phyloP scores from a whole-genome alignment of 1,140 invertebrate genomes.

The Trachymyrmex septentrionalis region DNA sequence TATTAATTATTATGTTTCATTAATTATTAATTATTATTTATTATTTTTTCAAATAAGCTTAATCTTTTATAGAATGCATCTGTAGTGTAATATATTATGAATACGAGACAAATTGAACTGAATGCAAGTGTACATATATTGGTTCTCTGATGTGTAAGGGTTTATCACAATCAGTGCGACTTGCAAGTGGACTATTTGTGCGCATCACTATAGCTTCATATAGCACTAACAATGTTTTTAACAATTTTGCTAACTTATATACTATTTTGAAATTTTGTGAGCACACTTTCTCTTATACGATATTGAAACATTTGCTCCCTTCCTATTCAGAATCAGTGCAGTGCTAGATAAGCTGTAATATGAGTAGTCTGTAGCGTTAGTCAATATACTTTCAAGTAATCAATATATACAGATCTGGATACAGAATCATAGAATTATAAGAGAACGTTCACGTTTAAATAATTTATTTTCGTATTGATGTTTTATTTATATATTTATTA shows the following conservation, averaged over 20 bases:
- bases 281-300: slow-evolving; percentile 56
- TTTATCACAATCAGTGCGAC: slow-evolving; percentile 62
- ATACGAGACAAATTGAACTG: slow-evolving; percentile 21
- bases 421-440: slow-evolving; percentile 6
- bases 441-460: neutral
- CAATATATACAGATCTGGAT: neutral
- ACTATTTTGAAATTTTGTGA: slow-evolving; percentile 65
- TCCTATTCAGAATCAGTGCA: slow-evolving; percentile 41
- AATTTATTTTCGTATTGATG: neutral
- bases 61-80: neutral
- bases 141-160: slow-evolving; percentile 63
- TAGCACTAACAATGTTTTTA: slow-evolving; percentile 75
- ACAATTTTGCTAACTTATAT: slow-evolving; percentile 73
- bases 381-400: slow-evolving; percentile 33
- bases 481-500: neutral
- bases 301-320: slow-evolving; percentile 57
- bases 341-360: slow-evolving; percentile 61
- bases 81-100: neutral
- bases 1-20: neutral
- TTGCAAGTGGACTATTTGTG: slow-evolving; percentile 66
- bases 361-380: slow-evolving; percentile 20
- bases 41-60: neutral
- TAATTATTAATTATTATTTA: neutral
- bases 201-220: slow-evolving; percentile 73
- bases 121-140: slow-evolving; percentile 52